Conservation (phyloP, 35 echinoderm and acorn worm species). For the Holothuria glaberrima region DNA sequence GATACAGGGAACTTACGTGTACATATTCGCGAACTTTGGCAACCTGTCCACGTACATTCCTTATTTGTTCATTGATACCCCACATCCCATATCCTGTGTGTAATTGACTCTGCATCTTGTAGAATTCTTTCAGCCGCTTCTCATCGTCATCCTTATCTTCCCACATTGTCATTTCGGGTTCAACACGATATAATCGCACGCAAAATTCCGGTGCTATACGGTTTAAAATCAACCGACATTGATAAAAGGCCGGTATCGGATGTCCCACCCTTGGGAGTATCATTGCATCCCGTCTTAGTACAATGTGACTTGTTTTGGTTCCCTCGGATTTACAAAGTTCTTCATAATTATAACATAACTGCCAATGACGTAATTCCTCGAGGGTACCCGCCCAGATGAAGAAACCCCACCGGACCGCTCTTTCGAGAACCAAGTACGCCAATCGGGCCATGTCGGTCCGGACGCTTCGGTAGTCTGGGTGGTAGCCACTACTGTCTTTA, state of each 20-base stretch:
- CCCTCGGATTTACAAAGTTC: constrained; percentile 74
- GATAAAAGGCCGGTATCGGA: constrained; percentile 81
- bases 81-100: constrained; percentile 83
- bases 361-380: constrained; percentile 79
- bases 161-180: constrained; percentile 98
- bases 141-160: constrained; percentile 87
- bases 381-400: constrained; percentile 87
- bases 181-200: constrained; percentile 80
- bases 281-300: constrained; percentile 75
- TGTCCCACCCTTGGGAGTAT: constrained; percentile 82
- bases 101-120: constrained; percentile 58
- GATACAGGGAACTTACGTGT: constrained; percentile 59
- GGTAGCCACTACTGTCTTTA: constrained; percentile 76
- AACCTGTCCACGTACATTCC: constrained; percentile 83
- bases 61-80: constrained; percentile 80
- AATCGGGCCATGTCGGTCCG: constrained; percentile 88
- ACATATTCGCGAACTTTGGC: constrained; percentile 92
- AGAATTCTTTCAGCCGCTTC: constrained; percentile 78
- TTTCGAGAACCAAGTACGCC: constrained; percentile 83
- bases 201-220: constrained; percentile 83
- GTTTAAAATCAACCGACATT: constrained; percentile 76
- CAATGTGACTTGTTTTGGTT: constrained; percentile 77
- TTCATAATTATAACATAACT: constrained; percentile 73
- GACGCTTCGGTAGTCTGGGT: constrained; percentile 76
- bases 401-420: constrained; percentile 83